Percentiles rank a stretch among this genome's conserved stretches.
phyloP scores from a whole-genome alignment of 2,888 invertebrate genomes.

The Leptothorax acervorum region DNA sequence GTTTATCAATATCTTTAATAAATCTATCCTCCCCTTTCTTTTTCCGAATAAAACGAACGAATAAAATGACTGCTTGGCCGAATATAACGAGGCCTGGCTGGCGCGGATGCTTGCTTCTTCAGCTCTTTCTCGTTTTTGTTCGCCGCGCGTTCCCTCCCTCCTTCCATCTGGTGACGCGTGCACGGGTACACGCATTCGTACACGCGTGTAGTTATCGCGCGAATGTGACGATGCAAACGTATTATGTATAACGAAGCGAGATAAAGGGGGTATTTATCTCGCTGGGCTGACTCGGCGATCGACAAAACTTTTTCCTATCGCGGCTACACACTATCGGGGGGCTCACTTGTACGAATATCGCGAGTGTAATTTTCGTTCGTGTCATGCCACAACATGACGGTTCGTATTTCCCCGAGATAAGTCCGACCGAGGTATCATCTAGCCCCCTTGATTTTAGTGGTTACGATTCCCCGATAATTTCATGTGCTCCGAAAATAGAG shows the following conservation, averaged over 20 bases:
- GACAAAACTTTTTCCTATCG: constrained; percentile 43
- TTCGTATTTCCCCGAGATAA: background rate
- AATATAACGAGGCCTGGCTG: constrained; percentile 11
- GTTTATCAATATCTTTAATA: background rate
- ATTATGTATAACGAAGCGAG: constrained; percentile 54
- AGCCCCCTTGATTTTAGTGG: constrained; percentile 22
- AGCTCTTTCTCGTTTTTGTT: background rate
- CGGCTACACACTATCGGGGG: background rate
- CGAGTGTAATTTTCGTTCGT: constrained; percentile 10
- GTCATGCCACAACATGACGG: background rate
- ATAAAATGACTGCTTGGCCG: background rate
- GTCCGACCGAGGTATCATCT: background rate
- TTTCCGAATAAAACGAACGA: background rate
- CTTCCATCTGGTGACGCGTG: constrained; percentile 37
- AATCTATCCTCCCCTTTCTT: background rate
- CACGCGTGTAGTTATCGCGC: constrained; percentile 66
- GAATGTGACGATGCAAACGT: constrained; percentile 67
- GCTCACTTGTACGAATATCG: background rate
- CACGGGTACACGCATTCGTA: constrained; percentile 60
- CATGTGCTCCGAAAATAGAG: constrained; percentile 32
- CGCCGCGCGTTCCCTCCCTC: background rate
- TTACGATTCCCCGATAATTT: constrained; percentile 23
- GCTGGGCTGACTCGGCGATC: constrained; percentile 59
- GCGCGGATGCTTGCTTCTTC: constrained; percentile 1
- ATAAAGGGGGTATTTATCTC: constrained; percentile 72